These are phyloP conservation scores for Scophthalmus maximus DNA, from an alignment of 2,113 vertebrate genomes.

Conservation along the genomic window DNA sequence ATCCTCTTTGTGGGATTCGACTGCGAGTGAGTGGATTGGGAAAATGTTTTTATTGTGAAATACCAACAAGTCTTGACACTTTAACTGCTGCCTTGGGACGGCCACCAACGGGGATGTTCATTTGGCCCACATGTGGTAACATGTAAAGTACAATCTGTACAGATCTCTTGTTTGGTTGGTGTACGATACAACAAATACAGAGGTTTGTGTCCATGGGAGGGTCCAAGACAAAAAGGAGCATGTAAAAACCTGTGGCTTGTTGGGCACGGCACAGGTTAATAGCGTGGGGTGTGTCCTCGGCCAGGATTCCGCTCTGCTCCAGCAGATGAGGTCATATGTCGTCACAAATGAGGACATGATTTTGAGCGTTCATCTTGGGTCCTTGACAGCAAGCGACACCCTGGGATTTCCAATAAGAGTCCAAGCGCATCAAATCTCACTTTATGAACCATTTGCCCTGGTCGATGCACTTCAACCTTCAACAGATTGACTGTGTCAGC, in stretches of 20 bases:
- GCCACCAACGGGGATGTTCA: neutral
- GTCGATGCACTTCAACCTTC: neutral
- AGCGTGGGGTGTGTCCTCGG: constrained; percentile 13
- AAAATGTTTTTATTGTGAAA: too few relatives aligned
- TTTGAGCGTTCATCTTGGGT: neutral
- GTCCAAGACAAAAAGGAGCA: constrained; percentile 1
- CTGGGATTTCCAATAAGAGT: neutral
- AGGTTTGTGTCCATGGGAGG: neutral
- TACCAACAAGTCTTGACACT: neutral
- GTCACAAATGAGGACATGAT: neutral
- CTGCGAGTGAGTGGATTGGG: too few relatives aligned
- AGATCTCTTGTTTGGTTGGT: neutral
- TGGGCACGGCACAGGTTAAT: constrained; percentile 6
- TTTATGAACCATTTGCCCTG: neutral
- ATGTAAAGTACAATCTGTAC: neutral
- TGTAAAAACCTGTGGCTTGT: constrained; percentile 11
- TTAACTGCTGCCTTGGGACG: neutral
- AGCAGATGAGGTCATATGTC: neutral
- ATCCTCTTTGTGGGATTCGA: too few relatives aligned
- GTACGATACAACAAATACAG: neutral
- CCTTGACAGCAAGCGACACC: neutral
- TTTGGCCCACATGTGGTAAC: constrained; percentile 11
- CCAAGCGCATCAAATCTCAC: neutral
- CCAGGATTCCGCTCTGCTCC: neutral
- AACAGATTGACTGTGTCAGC: too few relatives aligned